Base-by-base conservation (phyloP, 2,797 vertebrate species). In the Girardinus metallicus region DNA sequence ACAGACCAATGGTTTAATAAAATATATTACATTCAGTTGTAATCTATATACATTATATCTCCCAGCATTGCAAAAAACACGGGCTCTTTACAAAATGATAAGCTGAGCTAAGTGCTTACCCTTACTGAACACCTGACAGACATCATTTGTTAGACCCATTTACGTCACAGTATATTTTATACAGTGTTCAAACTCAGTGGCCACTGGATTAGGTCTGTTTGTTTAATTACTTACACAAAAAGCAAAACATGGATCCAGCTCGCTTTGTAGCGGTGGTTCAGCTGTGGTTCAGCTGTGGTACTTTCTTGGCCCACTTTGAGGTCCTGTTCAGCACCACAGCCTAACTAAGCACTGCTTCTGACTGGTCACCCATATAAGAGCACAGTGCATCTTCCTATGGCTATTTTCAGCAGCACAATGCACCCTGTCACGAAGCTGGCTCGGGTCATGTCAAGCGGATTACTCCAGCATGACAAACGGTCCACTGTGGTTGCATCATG, bases 401-500 rank as follows among this genome's bases (percentile, higher is more conserved):
- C 21, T 39, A 68, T 68, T 23, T 41, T 39, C 36, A 68, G 36
- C 16, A 68, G 64, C 36, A 41, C 23, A 68, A 41, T 12, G 36
- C 18, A 41, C 4, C 64, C 36, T 26, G 36, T 66, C 34, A 36
- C 3, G 11, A 66, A 39, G 62, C 62, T 66, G 15, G 34, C 62
- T 66, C 10, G 1, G 21, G 31, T 41, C 36, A 64, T 64, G 13
- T 64, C 31, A 64, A 36, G 18, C 15, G 36, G 64, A 68, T 39
- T 41, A 39, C 34, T 68, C 23, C 60, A 64, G 31, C 60, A 64
- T 68, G 64, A 68, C 64, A 41, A 41, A 41, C 21, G 4, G 64
- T 68, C 36, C 8, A 12, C 36, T 23, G 64, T 9, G 41, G 64
- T 64, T 13, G 0, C 73, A 89, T 86, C 57, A 87, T 86, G 76